These are phyloP conservation scores for Cerastis rubricosa DNA, from an alignment of 2,888 invertebrate species.

Conservation along the genomic window DNA sequence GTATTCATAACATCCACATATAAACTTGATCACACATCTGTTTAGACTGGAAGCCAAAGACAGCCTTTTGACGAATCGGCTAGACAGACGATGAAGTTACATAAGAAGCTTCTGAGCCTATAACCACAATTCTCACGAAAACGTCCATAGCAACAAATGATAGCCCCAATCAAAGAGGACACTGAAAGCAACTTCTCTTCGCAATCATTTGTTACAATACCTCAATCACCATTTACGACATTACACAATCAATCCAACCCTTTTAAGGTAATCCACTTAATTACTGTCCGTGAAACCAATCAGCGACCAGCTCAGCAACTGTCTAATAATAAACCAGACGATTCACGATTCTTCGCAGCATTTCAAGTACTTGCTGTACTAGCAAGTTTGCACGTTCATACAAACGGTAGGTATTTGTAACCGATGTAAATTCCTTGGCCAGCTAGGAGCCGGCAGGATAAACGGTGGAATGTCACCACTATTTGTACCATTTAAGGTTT, in stretches of 20 bases:
- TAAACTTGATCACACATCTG: not conserved
- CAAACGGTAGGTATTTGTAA: slow-evolving; percentile 69
- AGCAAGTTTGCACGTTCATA: slow-evolving; percentile 61
- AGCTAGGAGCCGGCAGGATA: slow-evolving; percentile 59
- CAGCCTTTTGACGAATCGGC: not conserved
- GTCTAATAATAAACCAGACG: slow-evolving; percentile 52
- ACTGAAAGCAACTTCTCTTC: slow-evolving; percentile 1
- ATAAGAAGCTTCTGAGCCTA: not conserved
- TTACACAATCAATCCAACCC: slow-evolving; percentile 18
- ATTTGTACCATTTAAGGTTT: slow-evolving; percentile 61
- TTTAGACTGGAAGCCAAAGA: not conserved
- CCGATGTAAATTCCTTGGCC: slow-evolving; percentile 70
- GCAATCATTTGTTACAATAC: slow-evolving; percentile 16
- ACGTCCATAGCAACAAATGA: not conserved
- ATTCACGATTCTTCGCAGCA: slow-evolving; percentile 48
- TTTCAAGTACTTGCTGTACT: slow-evolving; percentile 47
- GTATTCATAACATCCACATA: not conserved
- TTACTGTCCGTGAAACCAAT: slow-evolving; percentile 17
- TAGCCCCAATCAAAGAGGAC: not conserved
- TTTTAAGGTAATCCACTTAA: slow-evolving; percentile 38
- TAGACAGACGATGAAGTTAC: not conserved
- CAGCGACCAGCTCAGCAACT: not conserved
- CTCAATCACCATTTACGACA: slow-evolving; percentile 17
- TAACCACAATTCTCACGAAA: not conserved
- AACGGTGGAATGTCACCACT: slow-evolving; percentile 71